phyloP scores from a whole-genome alignment of 2,888 invertebrate species.

The Sarcophaga subvicina region DNA sequence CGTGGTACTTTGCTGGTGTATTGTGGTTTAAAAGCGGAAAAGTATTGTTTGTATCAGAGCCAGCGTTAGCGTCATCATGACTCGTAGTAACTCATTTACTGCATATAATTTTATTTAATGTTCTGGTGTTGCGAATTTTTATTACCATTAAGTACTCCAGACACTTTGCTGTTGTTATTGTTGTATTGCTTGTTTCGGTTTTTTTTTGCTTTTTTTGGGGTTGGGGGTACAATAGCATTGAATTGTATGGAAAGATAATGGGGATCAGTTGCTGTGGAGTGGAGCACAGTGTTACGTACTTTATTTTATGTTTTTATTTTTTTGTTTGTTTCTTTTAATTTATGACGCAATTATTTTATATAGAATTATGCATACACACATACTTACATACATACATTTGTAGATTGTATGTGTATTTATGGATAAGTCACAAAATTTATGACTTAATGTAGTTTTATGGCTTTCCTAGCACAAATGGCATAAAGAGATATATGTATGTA shows the following conservation, averaged over 20 bases:
- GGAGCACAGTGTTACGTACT: conserved; percentile 4
- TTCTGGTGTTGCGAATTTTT: conserved; percentile 73
- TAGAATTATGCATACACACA: background rate
- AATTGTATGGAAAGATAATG: conserved; percentile 40
- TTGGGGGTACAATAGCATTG: background rate
- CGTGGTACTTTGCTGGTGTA: background rate
- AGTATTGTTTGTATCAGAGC: conserved; percentile 36
- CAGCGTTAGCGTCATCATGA: conserved; percentile 27
- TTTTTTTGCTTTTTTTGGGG: too few species aligned
- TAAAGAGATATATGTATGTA: background rate
- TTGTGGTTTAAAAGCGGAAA: conserved; percentile 19
- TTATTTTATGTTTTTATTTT: conserved; percentile 62
- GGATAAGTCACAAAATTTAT: conserved; percentile 69
- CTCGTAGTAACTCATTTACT: conserved; percentile 64
- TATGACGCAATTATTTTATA: conserved; percentile 67
- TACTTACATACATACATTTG: background rate
- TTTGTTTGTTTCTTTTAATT: conserved; percentile 59
- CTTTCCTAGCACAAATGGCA: conserved; percentile 27
- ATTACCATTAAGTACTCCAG: conserved; percentile 69
- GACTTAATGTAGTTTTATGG: conserved; percentile 66
- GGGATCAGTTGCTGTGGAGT: conserved; percentile 21
- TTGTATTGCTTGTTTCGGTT: too few species aligned
- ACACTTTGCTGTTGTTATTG: conserved; percentile 61
- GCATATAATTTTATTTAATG: conserved; percentile 70
- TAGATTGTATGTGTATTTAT: conserved; percentile 63